Percentiles rank a stretch among this genome's conserved stretches.
phyloP scores from a whole-genome alignment of 2,888 invertebrate species.

The Agrotis ipsilon region DNA sequence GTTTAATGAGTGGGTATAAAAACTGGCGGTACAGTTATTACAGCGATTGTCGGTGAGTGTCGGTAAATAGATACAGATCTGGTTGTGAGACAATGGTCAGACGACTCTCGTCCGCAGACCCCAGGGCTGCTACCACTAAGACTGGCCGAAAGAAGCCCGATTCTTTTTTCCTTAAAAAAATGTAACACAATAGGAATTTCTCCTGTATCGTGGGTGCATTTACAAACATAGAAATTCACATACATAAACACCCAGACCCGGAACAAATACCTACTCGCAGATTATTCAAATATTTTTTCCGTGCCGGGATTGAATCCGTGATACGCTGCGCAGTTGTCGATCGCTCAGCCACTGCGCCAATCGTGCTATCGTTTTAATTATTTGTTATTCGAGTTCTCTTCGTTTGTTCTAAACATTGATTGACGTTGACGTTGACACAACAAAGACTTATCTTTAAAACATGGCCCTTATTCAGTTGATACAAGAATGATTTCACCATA shows the following conservation, averaged over 20 bases:
- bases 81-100: slow-evolving; percentile 64
- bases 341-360: no score
- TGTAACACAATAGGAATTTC: no score
- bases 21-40: slow-evolving; percentile 47
- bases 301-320: no score
- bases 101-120: slow-evolving; percentile 35
- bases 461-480: not conserved
- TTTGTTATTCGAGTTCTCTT: not conserved
- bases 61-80: slow-evolving; percentile 56
- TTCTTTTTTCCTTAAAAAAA: not conserved
- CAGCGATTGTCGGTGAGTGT: slow-evolving; percentile 35
- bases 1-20: slow-evolving; percentile 40
- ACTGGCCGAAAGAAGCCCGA: not conserved
- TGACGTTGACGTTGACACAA: not conserved
- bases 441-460: not conserved
- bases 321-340: no score
- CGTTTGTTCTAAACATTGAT: not conserved
- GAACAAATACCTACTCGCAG: no score
- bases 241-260: no score
- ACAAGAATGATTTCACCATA: not conserved
- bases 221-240: no score
- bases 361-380: no score
- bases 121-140: slow-evolving; percentile 51
- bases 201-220: no score
- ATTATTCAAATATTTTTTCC: no score